Base-by-base conservation (phyloP, 2,113 vertebrate genomes). In the Chlorocebus sabaeus region DNA sequence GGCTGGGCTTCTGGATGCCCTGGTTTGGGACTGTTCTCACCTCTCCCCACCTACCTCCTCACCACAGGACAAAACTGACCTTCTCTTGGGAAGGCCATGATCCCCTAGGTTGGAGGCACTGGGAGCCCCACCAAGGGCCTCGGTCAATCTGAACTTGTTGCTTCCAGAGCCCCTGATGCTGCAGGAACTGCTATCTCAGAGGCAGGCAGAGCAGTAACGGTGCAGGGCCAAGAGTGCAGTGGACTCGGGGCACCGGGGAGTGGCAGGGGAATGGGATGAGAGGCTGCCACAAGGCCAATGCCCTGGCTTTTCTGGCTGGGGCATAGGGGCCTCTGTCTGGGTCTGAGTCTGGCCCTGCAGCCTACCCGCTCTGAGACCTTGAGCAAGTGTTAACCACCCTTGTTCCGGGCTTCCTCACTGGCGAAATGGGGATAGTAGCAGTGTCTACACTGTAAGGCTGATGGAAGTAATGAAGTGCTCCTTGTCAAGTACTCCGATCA, bases 151-250 rank as follows among this genome's bases (percentile, higher is more conserved):
- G 18, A 38, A n/a, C 16, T 70, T 20, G 68, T 20, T 35, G 76
- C 76, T 50, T 79, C 75, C 17, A 22, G 35, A 35, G 55, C 4
- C n/a, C 12, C 73, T 30, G 13, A 30, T 14, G 43, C 23, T 76
- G 12, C 3, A 30, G 73, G 13, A 12, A 45, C 3, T 35, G 68
- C 68, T 38, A 12, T 38, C 67, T 55, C 11, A 6, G 68, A 55
- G 48, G 68, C 48, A 12, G 64, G 67, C 32, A 17, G 83, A 13
- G 16, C 67, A 68, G 67, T 8, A 7, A 16, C 6, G 3, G 32
- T 35, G 67, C 12, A 2, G 35, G 59, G 59, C 2, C 6, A 6
- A 30, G 12, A 23, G 13, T 16, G 8, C 4, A 1, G 40, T 3
- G 0, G 40, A 25, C 9, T 6, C 11, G 10, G 23, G 22, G 67